Evolutionary conservation across 2,888 invertebrate species (phyloP), one percentile per base, ranked within the genome.

Genomic region (Parthenolecanium corni): DNA sequence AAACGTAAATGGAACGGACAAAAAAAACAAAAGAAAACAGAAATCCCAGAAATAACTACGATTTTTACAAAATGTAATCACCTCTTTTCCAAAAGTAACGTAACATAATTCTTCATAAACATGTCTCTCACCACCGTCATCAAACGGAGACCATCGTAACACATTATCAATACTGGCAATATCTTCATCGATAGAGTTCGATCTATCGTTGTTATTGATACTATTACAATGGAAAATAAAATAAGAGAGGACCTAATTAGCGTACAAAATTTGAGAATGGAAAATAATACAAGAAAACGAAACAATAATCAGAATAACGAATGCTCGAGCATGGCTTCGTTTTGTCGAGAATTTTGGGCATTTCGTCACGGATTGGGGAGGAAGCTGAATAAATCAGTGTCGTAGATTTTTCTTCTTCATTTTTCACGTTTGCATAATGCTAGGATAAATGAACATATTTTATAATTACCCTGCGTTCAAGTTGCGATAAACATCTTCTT

Each of bases 101-200:
- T 87, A 89, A 79, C 89, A 89, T 69, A 90, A 81, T 75, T 89
- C 88, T 76, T 89, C 89, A 74, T 90, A 90, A 71, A 89, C 84
- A 76, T 87, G 86, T 74, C 88, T 86, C 70, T 87, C 87, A 68
- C 70, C 70, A 64, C 70, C 70, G 46, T 64, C 56, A 58, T 64
- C 53, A 24, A 62, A 62, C 20, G 62, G 62, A 52, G 52, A 62
- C 62, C 62, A 62, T n/a, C 62, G 51, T 24, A 62, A 21, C 11
- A 52, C 62, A 44, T 25, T 62, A n/a, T 62, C 62, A 44, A 62
- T 25, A 24, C 31, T 51, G 23, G 42, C 31, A 21, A 47, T 47
- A 21, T 47, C 53, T 49, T 61, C 64, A 23, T 62, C 46, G 38
- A 24, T 31, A 44, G 46, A 31, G 6, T 42, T 21, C 12, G 44